Conservation (phyloP, 2,797 vertebrate species). For the Harpagifer antarcticus region DNA sequence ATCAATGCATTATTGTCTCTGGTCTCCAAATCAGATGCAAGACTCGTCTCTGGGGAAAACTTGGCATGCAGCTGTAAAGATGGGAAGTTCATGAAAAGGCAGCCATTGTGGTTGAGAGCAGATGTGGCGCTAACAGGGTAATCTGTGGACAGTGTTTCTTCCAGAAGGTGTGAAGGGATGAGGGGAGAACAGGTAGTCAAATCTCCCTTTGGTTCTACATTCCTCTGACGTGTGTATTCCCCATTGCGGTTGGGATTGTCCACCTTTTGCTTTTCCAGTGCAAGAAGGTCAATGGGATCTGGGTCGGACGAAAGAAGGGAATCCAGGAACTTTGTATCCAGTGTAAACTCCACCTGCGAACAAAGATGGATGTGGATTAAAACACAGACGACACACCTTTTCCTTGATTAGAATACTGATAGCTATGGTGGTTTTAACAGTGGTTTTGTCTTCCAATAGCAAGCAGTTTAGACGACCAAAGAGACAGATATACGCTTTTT, state of each 20-base stretch:
- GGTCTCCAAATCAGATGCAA: neutral
- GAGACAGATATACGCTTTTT: no score
- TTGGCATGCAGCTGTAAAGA: no score
- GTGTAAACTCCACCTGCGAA: slow-evolving; percentile 66
- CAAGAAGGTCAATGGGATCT: neutral
- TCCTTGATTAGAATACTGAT: neutral
- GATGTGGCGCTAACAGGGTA: neutral
- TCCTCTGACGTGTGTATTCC: neutral
- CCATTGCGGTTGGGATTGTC: neutral
- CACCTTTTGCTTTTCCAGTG: neutral
- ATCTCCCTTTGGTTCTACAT: accelerated
- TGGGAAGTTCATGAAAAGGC: neutral
- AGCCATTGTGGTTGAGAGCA: neutral
- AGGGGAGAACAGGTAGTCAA: neutral
- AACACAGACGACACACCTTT: neutral
- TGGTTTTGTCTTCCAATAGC: no score
- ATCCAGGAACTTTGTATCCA: slow-evolving; percentile 68
- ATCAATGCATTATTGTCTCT: neutral
- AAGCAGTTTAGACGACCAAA: no score
- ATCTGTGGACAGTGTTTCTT: neutral
- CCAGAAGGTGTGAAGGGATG: neutral
- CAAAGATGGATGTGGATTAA: neutral
- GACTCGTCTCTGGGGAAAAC: neutral
- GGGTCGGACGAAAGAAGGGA: slow-evolving; percentile 68
- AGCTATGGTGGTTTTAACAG: no score